These are phyloP conservation scores for Eumacrocentrus americanus DNA, from an alignment of 2,888 invertebrate species.

Conservation along the genomic window DNA sequence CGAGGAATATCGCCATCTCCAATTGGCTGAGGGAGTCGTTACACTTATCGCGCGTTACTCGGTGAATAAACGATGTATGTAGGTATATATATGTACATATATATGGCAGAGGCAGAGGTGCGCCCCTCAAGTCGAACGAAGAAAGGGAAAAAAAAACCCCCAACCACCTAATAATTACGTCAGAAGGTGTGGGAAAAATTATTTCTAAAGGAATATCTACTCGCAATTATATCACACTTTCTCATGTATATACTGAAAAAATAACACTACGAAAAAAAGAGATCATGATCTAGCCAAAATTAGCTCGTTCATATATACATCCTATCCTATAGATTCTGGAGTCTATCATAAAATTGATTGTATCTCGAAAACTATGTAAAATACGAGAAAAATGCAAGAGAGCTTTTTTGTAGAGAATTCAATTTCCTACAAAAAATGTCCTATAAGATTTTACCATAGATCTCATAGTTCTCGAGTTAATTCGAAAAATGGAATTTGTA, in stretches of 20 bases:
- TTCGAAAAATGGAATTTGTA: too few relatives aligned
- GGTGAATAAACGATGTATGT: slow-evolving; percentile 31
- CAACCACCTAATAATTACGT: background rate
- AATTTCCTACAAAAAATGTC: too few relatives aligned
- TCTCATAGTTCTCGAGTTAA: too few relatives aligned
- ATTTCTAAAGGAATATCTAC: background rate
- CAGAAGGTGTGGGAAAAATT: slow-evolving; percentile 4
- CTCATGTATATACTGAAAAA: background rate
- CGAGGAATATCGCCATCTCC: slow-evolving; percentile 44
- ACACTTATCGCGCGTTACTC: slow-evolving; percentile 54
- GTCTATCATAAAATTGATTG: too few relatives aligned
- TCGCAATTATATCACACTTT: background rate
- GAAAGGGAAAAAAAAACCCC: background rate
- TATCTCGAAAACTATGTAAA: too few relatives aligned
- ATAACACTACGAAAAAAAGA: too few relatives aligned
- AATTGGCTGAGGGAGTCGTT: slow-evolving; percentile 56
- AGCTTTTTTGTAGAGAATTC: too few relatives aligned
- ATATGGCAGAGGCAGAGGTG: background rate
- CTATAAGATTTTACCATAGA: too few relatives aligned
- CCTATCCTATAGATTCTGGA: too few relatives aligned
- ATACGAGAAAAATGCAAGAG: too few relatives aligned
- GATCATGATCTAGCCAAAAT: too few relatives aligned
- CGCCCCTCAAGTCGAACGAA: too few relatives aligned
- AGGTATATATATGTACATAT: slow-evolving; percentile 20
- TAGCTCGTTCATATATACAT: background rate